These are phyloP conservation scores for Campopleginae sp. DNA, from an alignment of 2,888 invertebrate genomes.

Conservation along the genomic window DNA sequence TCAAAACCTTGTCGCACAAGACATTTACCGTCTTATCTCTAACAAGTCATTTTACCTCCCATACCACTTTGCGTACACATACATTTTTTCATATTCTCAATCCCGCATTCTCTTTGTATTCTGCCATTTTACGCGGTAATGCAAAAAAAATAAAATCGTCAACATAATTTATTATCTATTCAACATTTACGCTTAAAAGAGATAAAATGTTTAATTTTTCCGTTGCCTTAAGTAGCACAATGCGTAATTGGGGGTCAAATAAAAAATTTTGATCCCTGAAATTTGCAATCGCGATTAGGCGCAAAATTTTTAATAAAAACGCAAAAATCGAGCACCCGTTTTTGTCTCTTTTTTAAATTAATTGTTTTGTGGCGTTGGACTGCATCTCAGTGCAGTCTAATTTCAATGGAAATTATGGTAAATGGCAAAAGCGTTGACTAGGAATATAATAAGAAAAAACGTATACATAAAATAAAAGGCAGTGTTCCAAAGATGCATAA, in stretches of 20 bases:
- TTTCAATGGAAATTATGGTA: background rate
- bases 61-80: slow-evolving; percentile 17
- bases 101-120: slow-evolving; percentile 54
- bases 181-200: background rate
- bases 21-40: slow-evolving; percentile 43
- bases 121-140: background rate
- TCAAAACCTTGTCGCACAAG: slow-evolving; percentile 38
- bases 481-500: slow-evolving; percentile 16
- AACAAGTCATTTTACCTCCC: slow-evolving; percentile 38
- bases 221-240: background rate
- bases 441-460: slow-evolving; percentile 1
- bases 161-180: background rate
- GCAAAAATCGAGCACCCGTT: background rate
- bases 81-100: slow-evolving; percentile 41
- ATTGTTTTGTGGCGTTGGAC: background rate
- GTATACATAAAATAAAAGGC: background rate
- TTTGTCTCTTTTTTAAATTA: background rate
- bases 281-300: too few relatives aligned
- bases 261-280: too few relatives aligned
- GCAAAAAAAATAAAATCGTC: background rate
- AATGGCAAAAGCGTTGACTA: background rate
- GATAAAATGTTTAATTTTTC: background rate
- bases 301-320: background rate
- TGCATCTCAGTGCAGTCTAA: background rate
- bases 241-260: background rate